Evolutionary conservation across 2,888 invertebrate species (phyloP).

Genomic region (Oxycera nigricornis): DNA sequence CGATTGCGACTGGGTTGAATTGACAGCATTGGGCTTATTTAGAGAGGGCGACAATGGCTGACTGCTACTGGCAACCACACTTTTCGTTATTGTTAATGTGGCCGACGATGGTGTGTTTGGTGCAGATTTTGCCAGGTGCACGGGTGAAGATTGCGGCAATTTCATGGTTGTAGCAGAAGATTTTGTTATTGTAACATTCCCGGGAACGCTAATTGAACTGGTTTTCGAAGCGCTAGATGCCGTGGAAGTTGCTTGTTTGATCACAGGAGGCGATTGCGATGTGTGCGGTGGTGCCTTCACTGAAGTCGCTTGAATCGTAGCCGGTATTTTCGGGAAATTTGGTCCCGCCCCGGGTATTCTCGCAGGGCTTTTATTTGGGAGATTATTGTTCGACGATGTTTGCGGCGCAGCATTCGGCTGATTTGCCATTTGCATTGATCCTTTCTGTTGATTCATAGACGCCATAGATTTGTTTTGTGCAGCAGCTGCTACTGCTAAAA

Average conservation of each 20-base stretch:
- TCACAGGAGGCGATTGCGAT: not conserved
- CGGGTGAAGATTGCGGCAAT: conserved; percentile 46
- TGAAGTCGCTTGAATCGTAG: conserved; percentile 12
- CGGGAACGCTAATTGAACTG: conserved; percentile 37
- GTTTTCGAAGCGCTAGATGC: conserved; percentile 33
- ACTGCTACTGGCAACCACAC: conserved; percentile 13
- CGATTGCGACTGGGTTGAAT: conserved; percentile 32
- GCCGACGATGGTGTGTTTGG: not conserved
- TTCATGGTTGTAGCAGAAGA: conserved; percentile 17
- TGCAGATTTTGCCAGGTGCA: conserved; percentile 50
- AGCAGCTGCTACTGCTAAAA: conserved; percentile 39
- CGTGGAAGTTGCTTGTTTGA: not conserved
- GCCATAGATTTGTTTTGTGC: conserved; percentile 27
- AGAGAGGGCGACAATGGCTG: not conserved
- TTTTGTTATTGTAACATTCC: conserved; percentile 30
- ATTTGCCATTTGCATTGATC: not conserved
- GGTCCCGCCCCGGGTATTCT: conserved; percentile 17
- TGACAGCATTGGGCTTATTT: not conserved
- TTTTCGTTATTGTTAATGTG: conserved; percentile 27
- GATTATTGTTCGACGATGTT: conserved; percentile 42
- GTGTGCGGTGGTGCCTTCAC: conserved; percentile 22
- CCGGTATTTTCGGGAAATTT: conserved; percentile 26
- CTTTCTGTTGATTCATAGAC: conserved; percentile 35
- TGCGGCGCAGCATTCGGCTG: conserved; percentile 49
- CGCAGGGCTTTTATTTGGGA: conserved; percentile 41